Conservation (phyloP, 2,888 invertebrate genomes). For the Lepidonotus clava region DNA sequence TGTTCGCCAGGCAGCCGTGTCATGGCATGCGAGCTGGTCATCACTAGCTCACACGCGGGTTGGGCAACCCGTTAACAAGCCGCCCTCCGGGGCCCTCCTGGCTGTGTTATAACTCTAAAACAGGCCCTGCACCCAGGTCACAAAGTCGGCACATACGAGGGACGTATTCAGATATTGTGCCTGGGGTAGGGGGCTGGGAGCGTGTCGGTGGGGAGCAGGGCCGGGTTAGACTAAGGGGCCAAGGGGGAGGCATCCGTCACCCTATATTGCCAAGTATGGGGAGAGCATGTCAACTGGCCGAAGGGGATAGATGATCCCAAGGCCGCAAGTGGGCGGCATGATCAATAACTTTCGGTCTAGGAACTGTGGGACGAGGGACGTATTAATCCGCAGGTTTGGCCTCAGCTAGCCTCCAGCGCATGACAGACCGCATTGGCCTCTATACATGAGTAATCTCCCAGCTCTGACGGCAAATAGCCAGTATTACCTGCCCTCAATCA, state of each 20-base stretch:
- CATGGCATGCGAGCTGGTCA: too few relatives aligned
- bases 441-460: not conserved
- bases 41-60: too few relatives aligned
- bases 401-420: not conserved
- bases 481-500: too few relatives aligned
- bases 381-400: not conserved
- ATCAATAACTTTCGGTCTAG: conserved; percentile 6
- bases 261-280: not conserved
- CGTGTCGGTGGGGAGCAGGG: not conserved
- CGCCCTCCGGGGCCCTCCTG: too few relatives aligned
- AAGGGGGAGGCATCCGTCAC: not conserved
- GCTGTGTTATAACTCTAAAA: too few relatives aligned
- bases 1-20: too few relatives aligned
- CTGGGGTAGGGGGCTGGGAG: not conserved
- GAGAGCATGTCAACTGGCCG: not conserved
- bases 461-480: not conserved
- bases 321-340: not conserved
- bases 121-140: too few relatives aligned
- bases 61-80: too few relatives aligned
- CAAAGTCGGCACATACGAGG: too few relatives aligned
- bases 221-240: too few relatives aligned
- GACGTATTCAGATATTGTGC: too few relatives aligned
- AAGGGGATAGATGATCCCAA: not conserved
- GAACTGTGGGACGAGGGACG: conserved; percentile 5
- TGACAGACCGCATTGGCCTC: not conserved